Percentiles rank a stretch among this genome's conserved stretches.
These are phyloP conservation scores for Ammodytes marinus DNA, from an alignment of 2,113 vertebrate genomes.

Conservation along the genomic window DNA sequence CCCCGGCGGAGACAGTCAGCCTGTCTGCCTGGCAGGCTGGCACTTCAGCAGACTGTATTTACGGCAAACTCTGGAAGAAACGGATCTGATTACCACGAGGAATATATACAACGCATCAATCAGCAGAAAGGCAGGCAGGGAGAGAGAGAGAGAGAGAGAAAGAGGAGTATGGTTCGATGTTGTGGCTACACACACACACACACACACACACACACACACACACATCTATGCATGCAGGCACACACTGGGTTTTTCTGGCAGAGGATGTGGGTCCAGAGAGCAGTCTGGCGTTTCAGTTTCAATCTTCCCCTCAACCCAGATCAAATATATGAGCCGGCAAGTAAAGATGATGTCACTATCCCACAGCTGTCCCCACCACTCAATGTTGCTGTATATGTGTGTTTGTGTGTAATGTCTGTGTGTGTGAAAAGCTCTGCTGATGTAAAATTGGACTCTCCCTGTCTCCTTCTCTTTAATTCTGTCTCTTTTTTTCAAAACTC, in stretches of 20 bases:
- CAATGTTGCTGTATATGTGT: constrained; percentile 48
- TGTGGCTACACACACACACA: constrained; percentile 34
- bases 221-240: not conserved
- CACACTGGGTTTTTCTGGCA: constrained; percentile 41
- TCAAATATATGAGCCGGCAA: constrained; percentile 70
- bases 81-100: constrained; percentile 72
- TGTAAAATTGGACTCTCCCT: constrained; percentile 69
- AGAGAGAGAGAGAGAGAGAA: constrained; percentile 40
- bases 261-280: constrained; percentile 60
- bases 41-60: constrained; percentile 71
- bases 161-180: constrained; percentile 45
- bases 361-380: constrained; percentile 79
- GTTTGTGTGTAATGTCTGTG: constrained; percentile 18
- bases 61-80: constrained; percentile 74
- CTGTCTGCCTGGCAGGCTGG: constrained; percentile 71
- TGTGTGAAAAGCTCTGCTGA: constrained; percentile 40
- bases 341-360: constrained; percentile 79
- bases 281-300: constrained; percentile 72
- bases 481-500: constrained; percentile 62
- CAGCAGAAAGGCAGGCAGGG: constrained; percentile 45
- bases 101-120: constrained; percentile 81
- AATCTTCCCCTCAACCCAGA: constrained; percentile 69
- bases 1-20: constrained; percentile 73
- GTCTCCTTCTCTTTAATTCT: constrained; percentile 64
- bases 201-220: constrained; percentile 19